Conservation (phyloP, 92 coral and sea anemone genomes). For the Phymanthus crucifer region DNA sequence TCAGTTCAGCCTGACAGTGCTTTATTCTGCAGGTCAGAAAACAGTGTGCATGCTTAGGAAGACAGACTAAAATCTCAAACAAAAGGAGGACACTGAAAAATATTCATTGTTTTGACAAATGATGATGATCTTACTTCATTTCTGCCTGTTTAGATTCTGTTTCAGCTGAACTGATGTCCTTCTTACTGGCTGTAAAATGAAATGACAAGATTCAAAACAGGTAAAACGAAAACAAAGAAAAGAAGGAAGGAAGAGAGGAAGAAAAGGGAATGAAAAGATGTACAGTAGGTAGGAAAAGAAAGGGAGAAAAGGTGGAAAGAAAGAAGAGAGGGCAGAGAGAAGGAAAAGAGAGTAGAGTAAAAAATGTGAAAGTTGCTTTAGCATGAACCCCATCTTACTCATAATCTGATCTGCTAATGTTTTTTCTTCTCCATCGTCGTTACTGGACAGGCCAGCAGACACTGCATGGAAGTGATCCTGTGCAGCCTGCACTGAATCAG, state of each 20-base stretch:
- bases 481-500: conserved; percentile 73
- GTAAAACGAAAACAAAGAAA: neutral
- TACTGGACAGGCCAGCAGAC: conserved; percentile 95
- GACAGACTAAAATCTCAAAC: too few relatives aligned
- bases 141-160: conserved; percentile 95
- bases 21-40: conserved; percentile 65
- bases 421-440: conserved; percentile 86
- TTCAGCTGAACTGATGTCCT: conserved; percentile 90
- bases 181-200: conserved; percentile 68
- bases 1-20: conserved; percentile 88
- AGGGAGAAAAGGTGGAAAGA: neutral
- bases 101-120: neutral
- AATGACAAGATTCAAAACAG: neutral
- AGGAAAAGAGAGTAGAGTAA: neutral
- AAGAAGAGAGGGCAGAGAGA: neutral
- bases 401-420: conserved; percentile 96
- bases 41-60: too few relatives aligned
- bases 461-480: conserved; percentile 98
- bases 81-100: too few relatives aligned
- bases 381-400: conserved; percentile 45
- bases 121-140: conserved; percentile 77
- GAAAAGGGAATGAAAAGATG: neutral
- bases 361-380: neutral
- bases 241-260: neutral
- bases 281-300: too few relatives aligned